Base-by-base conservation (phyloP, 37 sponge, comb jelly and placozoan genomes). In the Petrosia ficiformis region DNA sequence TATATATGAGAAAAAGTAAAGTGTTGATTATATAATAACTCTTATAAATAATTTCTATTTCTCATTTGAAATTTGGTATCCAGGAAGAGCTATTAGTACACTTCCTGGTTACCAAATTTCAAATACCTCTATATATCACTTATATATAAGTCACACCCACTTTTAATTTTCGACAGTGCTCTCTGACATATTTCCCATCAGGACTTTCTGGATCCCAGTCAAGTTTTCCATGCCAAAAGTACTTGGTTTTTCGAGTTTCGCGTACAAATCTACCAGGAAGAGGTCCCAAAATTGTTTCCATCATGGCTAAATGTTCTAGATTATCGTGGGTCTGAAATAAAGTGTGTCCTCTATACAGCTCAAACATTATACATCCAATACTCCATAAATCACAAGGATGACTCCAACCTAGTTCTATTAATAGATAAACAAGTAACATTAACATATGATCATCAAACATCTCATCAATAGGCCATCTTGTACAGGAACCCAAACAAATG, bases 361-460 rank as follows among this genome's bases (percentile, higher is more conserved):
- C 99, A 84, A 92, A 98, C 83, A 98, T 89, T 42, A 98, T 98
- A 42, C 96, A 95, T 22, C 99, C 99, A 26, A 98, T 83, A 64
- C 99, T 98, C 99, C 99, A 98, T 83, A 98, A 72, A 72, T 98
- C 99, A 87, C 96, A 98, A 2, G 99, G 96, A 61, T 98, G 94
- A 67, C 87, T 86, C 99, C 99, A 98, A 32, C 99, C 99, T 32
- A 98, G 75, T 67, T 98, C 97, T 90, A 79, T n/a, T n/a, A n/a
- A n/a, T n/a, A n/a, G n/a, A 60, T 44, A 26, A 6, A 41, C 11
- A 52, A 2, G 67, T 4, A 68, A 3, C 34, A 52, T 42, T 19
- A 2, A n/a, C 58, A 57, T 4, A 68, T n/a, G n/a, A n/a, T n/a
- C n/a, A n/a, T n/a, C n/a, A n/a, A n/a, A n/a, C n/a, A n/a, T n/a